Evolutionary conservation across 2,113 vertebrate genomes (phyloP).

Genomic region (Spea multiplicata): DNA sequence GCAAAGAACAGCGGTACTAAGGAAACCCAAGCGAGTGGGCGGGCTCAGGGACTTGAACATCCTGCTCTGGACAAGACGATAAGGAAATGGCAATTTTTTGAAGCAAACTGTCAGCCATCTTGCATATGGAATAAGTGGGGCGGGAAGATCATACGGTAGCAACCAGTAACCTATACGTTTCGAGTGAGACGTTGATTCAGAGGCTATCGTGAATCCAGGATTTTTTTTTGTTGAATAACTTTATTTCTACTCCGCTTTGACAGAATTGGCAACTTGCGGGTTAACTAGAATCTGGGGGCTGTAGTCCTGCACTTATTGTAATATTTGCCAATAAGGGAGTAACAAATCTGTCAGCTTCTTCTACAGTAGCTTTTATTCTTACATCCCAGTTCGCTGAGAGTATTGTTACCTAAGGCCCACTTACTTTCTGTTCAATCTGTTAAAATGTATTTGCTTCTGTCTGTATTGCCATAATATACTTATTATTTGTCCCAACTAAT

Average conservation of each 20-base stretch:
- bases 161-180: background rate
- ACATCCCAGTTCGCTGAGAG: no score
- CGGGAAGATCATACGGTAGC: background rate
- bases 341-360: no score
- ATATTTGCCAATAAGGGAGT: no score
- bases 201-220: background rate
- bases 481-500: no score
- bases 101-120: background rate
- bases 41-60: background rate
- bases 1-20: background rate
- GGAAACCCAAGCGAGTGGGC: slow-evolving; percentile 6
- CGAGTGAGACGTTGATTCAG: background rate
- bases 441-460: no score
- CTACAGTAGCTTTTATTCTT: no score
- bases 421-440: no score
- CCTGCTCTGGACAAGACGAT: background rate
- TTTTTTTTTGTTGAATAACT: background rate
- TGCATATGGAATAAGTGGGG: background rate
- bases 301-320: no score
- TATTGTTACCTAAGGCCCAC: no score
- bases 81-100: background rate
- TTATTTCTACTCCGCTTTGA: background rate
- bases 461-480: no score
- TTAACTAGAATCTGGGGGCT: no score
- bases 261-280: no score